Base-by-base conservation (phyloP, 2,113 vertebrate genomes). In the Otolemur garnettii region DNA sequence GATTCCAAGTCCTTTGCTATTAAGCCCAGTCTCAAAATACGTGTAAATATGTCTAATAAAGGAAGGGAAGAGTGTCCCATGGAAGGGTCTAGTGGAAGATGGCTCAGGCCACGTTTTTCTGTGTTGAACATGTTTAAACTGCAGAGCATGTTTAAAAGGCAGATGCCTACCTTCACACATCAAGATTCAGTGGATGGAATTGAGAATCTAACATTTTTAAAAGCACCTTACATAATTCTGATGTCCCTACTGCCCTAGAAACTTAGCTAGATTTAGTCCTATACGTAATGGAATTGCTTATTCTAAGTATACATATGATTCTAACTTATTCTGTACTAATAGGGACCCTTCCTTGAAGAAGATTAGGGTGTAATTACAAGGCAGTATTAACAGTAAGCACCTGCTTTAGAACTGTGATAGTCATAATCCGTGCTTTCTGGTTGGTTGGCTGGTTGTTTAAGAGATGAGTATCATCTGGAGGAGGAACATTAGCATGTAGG, bases 221-320 rank as follows among this genome's bases (percentile, higher is more conserved):
- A 77, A 94, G 72, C 14, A 82, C n/a, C 11, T 1, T 22, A 68
- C 13, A n/a, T 92, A 30, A 75, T 66, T 96, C 79, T 85, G 42
- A 68, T 72, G 42, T 69, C 22, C 50, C 45, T 3, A 45, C 60
- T 95, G 50, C 26, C 64, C 57, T 55, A 62, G 60, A 77, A 68
- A 82, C 18, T 90, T 90, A 60, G 12, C 64, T 42, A 26, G 21
- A 88, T 71, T 96, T 95, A 93, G 14, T 72, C 50, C 45, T 69
- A 4, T 30, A 17, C 2, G n/a, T 66, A 68, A 87, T 90, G 87
- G 57, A 62, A 57, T 69, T 94, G 21, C 75, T 86, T 87, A 78
- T 93, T 92, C 55, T 78, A 86, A 66, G 12, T 50, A 45, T 81
- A 85, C 2, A 1, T 55, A 30, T 88, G 42, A 87, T 95, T 96